A percentile compares a stretch with the other conserved stretches of the same genome.
Conservation (phyloP, 2,888 invertebrate genomes). For the Pteria penguin region DNA sequence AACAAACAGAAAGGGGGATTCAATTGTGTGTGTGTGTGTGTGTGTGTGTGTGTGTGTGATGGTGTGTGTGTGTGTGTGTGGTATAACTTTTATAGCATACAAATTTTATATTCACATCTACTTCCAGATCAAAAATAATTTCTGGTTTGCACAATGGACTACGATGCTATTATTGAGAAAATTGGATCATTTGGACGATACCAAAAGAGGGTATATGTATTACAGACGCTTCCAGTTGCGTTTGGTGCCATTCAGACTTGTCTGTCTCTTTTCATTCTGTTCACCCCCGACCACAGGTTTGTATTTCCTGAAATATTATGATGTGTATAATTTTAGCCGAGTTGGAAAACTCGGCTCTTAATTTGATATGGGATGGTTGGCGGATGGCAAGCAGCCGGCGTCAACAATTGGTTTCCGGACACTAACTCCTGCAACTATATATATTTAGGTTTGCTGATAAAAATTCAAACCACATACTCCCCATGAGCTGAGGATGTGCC, state of each 20-base stretch:
- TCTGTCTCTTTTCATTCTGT: constrained; percentile 34
- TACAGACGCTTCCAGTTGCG: constrained; percentile 28
- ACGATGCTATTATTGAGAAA: constrained; percentile 28
- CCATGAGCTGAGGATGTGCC: too few species aligned
- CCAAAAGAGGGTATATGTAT: constrained; percentile 27
- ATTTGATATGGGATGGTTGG: too few species aligned
- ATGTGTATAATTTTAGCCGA: background rate
- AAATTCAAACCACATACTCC: too few species aligned
- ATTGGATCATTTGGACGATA: constrained; percentile 35
- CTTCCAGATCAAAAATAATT: background rate
- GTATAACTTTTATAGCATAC: too few species aligned
- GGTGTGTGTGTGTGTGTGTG: too few species aligned
- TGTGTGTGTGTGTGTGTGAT: too few species aligned
- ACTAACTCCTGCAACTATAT: too few species aligned
- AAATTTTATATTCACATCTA: too few species aligned
- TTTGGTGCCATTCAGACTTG: constrained; percentile 37
- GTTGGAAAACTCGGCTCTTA: background rate
- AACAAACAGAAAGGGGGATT: too few species aligned
- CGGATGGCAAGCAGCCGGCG: background rate
- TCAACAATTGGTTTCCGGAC: too few species aligned
- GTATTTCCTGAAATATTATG: background rate
- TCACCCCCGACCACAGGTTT: constrained; percentile 39
- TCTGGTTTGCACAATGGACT: constrained; percentile 11
- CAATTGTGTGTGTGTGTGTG: too few species aligned
- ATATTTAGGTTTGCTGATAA: too few species aligned